A percentile compares a stretch with the other conserved stretches of the same genome.
Evolutionary conservation across 2,797 vertebrate species (phyloP).

Genomic region (Enteromius anoplus): DNA sequence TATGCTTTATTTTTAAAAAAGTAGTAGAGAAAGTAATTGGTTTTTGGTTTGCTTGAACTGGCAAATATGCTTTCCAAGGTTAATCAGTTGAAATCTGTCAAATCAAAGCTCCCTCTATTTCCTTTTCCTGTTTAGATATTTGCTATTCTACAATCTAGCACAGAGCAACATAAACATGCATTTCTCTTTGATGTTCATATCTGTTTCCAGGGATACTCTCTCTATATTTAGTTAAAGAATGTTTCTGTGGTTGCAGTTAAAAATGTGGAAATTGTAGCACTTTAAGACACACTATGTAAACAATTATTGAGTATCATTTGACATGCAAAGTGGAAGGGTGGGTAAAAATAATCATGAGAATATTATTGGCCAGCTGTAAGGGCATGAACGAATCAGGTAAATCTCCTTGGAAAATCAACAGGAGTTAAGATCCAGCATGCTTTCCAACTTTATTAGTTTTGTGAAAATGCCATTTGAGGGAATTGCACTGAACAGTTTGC

Average conservation of each 20-base stretch:
- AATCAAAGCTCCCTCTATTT: not conserved
- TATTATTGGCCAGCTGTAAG: not conserved
- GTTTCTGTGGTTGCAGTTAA: not conserved
- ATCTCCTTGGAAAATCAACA: slow-evolving; percentile 39
- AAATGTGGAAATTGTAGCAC: not conserved
- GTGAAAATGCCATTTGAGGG: not conserved
- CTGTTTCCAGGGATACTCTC: not conserved
- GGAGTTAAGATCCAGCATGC: not conserved
- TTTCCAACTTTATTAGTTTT: not conserved
- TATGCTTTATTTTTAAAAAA: not conserved
- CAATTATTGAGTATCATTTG: not conserved
- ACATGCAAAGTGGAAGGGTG: slow-evolving; percentile 1
- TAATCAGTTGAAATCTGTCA: not conserved
- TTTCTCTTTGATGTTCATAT: slow-evolving; percentile 9
- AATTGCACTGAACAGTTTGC: not conserved
- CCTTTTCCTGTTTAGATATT: slow-evolving; percentile 11
- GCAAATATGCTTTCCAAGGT: not conserved
- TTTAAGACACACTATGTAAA: not conserved
- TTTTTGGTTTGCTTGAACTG: not conserved
- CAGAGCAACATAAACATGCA: slow-evolving; percentile 2
- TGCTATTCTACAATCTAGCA: not conserved
- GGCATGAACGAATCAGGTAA: slow-evolving; percentile 33
- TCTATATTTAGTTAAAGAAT: not conserved
- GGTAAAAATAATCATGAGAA: slow-evolving; percentile 17
- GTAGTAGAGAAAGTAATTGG: not conserved